Evolutionary conservation across 2,113 vertebrate genomes (phyloP), one percentile per base, ranked within the genome.

Genomic region (Cyphomyrus plagiostoma): DNA sequence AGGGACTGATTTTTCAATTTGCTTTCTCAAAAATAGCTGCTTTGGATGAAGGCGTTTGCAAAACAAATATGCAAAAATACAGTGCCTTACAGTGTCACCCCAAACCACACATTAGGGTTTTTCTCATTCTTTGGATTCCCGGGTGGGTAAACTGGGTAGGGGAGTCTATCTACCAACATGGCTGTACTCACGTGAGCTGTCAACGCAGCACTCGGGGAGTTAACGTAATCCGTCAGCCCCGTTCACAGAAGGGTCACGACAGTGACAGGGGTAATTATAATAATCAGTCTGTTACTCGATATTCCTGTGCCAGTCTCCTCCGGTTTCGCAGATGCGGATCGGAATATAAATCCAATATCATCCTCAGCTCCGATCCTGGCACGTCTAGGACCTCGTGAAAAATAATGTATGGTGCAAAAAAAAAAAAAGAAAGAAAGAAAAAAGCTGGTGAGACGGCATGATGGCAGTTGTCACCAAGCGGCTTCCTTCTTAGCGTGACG

Each of bases 381-480:
- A 87, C 92, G 90, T 89, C 90, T 85, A 88, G 91, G 93, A 30
- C 91, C 89, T 88, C 90, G 77, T 70, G 85, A 91, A 90, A 53
- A 93, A 95, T 94, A 95, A 95, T 94, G 91, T 90, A 91, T 93
- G 89, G 83, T 87, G 35, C 52, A 45, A 30, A 48, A 49, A 46
- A 21, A 30, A 2, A 13, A n/a, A 42, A 17, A 1, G 35, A 35
- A 35, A 35, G 35, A 35, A 11, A 23, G 48, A 30, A 80, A 93
- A 90, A 93, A 89, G 90, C 93, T 94, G 95, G 92, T 94, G 89
- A 91, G 92, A 91, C 95, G 93, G 95, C 92, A 91, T 8, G n/a
- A 10, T 46, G 46, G 3, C 11, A 90, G 95, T 93, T 94, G 92
- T 70, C 62, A 30, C 62, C 62, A 3, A 70, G 26, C 19, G 10